A percentile compares a stretch with the other conserved stretches of the same genome.
phyloP scores from a whole-genome alignment of 1,140 invertebrate species.

The Gryllus bimaculatus region DNA sequence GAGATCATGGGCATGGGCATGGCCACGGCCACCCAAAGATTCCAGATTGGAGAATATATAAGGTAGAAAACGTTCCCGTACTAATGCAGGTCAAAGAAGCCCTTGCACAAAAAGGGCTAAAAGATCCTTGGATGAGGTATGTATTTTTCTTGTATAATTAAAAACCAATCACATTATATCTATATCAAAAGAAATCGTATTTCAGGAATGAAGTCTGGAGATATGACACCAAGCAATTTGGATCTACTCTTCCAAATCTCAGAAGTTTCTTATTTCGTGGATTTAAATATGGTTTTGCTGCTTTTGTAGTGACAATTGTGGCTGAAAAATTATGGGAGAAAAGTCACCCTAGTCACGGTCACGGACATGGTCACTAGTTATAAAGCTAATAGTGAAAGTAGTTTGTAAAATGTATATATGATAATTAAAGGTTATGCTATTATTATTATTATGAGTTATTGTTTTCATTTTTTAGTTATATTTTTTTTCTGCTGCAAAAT shows the following conservation, averaged over 20 bases:
- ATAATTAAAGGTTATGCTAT: too few species aligned
- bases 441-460: too few species aligned
- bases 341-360: conserved; percentile 39
- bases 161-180: neutral
- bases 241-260: conserved; percentile 31
- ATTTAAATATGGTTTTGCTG: conserved; percentile 48
- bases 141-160: neutral
- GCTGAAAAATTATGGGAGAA: conserved; percentile 36
- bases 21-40: conserved; percentile 42
- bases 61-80: conserved; percentile 55
- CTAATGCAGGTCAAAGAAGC: conserved; percentile 48
- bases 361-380: conserved; percentile 22
- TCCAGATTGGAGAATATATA: conserved; percentile 60
- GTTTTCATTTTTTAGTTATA: too few species aligned
- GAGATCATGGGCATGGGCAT: conserved; percentile 38
- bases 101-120: conserved; percentile 57
- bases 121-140: conserved; percentile 74
- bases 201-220: conserved; percentile 71
- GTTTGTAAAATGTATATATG: too few species aligned
- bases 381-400: neutral
- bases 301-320: conserved; percentile 52
- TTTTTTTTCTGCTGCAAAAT: too few species aligned
- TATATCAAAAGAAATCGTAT: neutral
- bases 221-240: conserved; percentile 44
- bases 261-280: conserved; percentile 44